Evolutionary conservation across 2,113 vertebrate genomes (phyloP).

Genomic region (Erinaceus europaeus): DNA sequence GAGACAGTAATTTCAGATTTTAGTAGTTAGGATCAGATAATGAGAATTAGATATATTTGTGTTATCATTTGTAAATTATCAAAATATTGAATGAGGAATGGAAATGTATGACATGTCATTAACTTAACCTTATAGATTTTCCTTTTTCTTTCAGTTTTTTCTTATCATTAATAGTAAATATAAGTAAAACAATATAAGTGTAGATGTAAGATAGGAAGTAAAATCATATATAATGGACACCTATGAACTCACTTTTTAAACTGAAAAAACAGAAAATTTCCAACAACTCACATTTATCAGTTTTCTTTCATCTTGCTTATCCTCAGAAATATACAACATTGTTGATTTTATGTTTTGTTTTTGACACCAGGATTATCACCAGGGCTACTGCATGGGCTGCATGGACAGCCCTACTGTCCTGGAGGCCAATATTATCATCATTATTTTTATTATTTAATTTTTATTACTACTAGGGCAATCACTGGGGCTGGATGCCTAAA

Average conservation of each 20-base stretch:
- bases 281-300: not conserved
- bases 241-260: not conserved
- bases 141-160: conserved; percentile 10
- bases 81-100: conserved; percentile 5
- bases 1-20: conserved; percentile 35
- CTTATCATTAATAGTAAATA: conserved; percentile 4
- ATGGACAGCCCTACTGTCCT: too few relatives aligned
- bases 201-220: not conserved
- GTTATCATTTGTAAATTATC: conserved; percentile 22
- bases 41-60: conserved; percentile 30
- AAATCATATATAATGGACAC: not conserved
- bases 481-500: too few relatives aligned
- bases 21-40: not conserved
- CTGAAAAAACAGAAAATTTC: not conserved
- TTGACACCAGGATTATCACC: too few relatives aligned
- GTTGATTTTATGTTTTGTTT: not conserved
- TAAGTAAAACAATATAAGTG: not conserved
- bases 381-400: too few relatives aligned
- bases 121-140: not conserved
- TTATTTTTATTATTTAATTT: too few relatives aligned
- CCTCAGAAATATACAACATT: not conserved
- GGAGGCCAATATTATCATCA: too few relatives aligned
- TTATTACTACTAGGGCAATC: too few relatives aligned
- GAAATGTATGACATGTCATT: not conserved
- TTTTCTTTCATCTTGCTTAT: not conserved